A percentile compares a stretch with the other conserved stretches of the same genome.
These are phyloP conservation scores for Thymelicus acteon DNA, from an alignment of 2,888 invertebrate species.

Conservation along the genomic window DNA sequence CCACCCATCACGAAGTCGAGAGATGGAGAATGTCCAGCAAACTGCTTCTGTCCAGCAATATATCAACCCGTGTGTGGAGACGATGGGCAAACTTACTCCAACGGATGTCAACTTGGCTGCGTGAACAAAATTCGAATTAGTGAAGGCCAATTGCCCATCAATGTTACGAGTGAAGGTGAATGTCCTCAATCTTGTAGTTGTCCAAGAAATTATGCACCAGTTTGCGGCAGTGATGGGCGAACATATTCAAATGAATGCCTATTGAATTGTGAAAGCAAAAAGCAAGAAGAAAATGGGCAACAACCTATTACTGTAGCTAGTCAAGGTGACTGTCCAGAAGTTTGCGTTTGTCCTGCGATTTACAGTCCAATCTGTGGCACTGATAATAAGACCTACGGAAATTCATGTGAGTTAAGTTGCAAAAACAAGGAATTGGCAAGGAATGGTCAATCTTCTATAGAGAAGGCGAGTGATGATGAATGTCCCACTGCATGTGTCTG, in stretches of 20 bases:
- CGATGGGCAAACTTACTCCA: conserved; percentile 48
- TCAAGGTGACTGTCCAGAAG: conserved; percentile 36
- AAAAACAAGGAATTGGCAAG: too few relatives aligned
- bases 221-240: conserved; percentile 50
- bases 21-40: conserved; percentile 37
- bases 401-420: too few relatives aligned
- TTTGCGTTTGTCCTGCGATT: conserved; percentile 33
- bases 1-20: conserved; percentile 22
- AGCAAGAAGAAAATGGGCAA: conserved; percentile 10
- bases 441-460: conserved; percentile 16
- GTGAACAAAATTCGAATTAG: conserved; percentile 36
- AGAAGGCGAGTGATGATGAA: too few relatives aligned
- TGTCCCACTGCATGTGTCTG: conserved; percentile 43
- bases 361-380: background rate
- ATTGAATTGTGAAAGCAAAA: conserved; percentile 42
- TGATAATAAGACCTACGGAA: too few relatives aligned
- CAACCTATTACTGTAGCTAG: conserved; percentile 18
- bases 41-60: conserved; percentile 37
- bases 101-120: conserved; percentile 44
- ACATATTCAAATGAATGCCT: conserved; percentile 49
- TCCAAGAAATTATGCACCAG: conserved; percentile 38
- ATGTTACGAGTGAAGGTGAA: conserved; percentile 29
- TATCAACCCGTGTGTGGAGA: conserved; percentile 35
- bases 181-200: conserved; percentile 40
- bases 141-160: background rate